Base-by-base conservation (phyloP, 2,797 vertebrate species). In the Sebastes nivosus region DNA sequence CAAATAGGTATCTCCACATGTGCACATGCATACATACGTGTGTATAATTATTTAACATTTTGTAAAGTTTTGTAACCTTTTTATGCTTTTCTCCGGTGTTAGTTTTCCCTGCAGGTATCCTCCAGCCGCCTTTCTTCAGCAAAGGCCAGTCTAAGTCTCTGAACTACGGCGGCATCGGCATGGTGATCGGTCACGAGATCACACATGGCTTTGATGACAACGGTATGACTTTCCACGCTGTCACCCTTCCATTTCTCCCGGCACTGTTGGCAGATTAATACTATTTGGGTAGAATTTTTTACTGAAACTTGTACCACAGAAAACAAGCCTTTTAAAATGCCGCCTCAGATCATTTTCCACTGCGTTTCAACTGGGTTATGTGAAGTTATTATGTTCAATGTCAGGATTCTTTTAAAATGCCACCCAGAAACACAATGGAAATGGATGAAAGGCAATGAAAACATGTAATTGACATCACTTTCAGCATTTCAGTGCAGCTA, bases 151-250 rank as follows among this genome's bases (percentile, higher is more conserved):
- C 97, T 75, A 96, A 93, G 57, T 98, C 98, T 5, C 90, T 99
- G 81, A 99, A 99, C 86, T 99, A 97, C 0, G 98, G 98, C 0
- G 98, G 97, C 77, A 99, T 99, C 0, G 98, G 98, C 67, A 99
- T 98, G 97, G 98, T 99, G 72, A 99, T 99, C 25, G 98, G 98
- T 80, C 98, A 99, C 0, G 98, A 99, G 94, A 97, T 99, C 94
- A 99, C 97, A 0, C 98, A 99, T 1, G 98, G 98, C 63, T 99
- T 99, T 64, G 98, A 99, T 79, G 97, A 99, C 95, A 98, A 97
- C 2, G 98, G 98, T 99, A 95, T 90, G 92, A 82, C 36, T 88
- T 80, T 87, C 38, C 38, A 38, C 24, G 24, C 24, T 24, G 24
- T 24, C 24, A 24, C 24, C 24, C 2, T 24, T 24, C 24, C 24